Evolutionary conservation across 2,113 vertebrate genomes (phyloP), one percentile per base, ranked within the genome.

Genomic region (Rhinoptilus africanus): DNA sequence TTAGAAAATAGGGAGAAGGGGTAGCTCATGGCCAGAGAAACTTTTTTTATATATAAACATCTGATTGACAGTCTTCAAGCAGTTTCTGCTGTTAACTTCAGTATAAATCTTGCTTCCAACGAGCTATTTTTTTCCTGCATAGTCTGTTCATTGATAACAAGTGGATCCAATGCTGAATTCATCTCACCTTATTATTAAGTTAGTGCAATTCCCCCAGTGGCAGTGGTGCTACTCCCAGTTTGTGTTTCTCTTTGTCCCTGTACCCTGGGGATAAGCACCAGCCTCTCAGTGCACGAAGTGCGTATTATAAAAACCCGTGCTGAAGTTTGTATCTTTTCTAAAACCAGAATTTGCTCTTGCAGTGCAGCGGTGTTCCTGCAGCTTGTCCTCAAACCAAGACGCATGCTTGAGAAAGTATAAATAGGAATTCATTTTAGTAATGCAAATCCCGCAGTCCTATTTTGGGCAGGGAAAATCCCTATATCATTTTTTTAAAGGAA

Each of bases 361-460:
- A 54, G 41, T 72, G 5, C 37, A 72, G 84, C 87, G 32, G 48
- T 17, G 51, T 53, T 92, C 91, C 89, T 92, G 86, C 77, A 85
- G 91, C 89, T 72, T 91, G 89, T 85, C 94, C 21, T 66, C 87
- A 87, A 64, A 91, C 54, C 76, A 48, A 95, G 96, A 53, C 76
- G 81, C 92, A 79, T 0, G 2, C 84, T 82, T 45, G 74, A 76
- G 93, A 48, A 93, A 85, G 88, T 96, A 96, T 94, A 97, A 97
- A 96, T 95, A 96, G 94, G 88, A 95, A 76, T 89, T 85, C 41
- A 88, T 95, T 96, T 96, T 95, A 96, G 94, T 96, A 93, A 96
- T 96, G 92, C 89, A 97, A 96, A 96, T 96, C 92, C 92, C 0
- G 4, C 77, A 68, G 96, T 80, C 96, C 87, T 96, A 87, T 95